Evolutionary conservation across 1,140 invertebrate genomes (phyloP).

Genomic region (Antheraea pernyi): DNA sequence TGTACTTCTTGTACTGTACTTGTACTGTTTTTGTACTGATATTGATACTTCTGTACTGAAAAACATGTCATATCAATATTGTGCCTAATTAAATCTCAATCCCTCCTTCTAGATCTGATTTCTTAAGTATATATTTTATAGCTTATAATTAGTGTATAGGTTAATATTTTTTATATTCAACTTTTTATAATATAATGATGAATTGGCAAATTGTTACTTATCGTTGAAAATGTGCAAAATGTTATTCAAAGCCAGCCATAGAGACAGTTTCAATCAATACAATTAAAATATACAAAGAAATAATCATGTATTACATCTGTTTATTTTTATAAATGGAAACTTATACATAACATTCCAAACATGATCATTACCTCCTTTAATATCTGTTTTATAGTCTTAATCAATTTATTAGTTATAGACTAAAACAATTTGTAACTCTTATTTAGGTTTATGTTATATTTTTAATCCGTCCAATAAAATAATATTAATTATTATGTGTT

Average conservation of each 20-base stretch:
- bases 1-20: conserved; percentile 3
- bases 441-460: not conserved
- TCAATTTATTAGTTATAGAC: not conserved
- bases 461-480: not conserved
- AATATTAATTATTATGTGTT: not conserved
- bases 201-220: not conserved
- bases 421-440: not conserved
- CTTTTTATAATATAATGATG: not conserved
- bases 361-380: too few species aligned
- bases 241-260: too few species aligned
- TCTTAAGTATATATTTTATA: not conserved
- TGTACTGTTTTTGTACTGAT: too few species aligned
- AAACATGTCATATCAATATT: not conserved
- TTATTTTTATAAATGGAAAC: too few species aligned
- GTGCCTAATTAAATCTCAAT: not conserved
- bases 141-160: not conserved
- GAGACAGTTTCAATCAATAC: too few species aligned
- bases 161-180: not conserved
- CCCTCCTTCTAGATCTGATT: not conserved
- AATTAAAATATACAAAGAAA: too few species aligned
- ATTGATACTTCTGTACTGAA: not conserved
- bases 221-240: too few species aligned
- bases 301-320: too few species aligned
- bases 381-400: not conserved
- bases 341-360: too few species aligned